A percentile compares a stretch with the other conserved stretches of the same genome.
Conservation (phyloP, 1,140 invertebrate species). For the Vanessa atalanta region DNA sequence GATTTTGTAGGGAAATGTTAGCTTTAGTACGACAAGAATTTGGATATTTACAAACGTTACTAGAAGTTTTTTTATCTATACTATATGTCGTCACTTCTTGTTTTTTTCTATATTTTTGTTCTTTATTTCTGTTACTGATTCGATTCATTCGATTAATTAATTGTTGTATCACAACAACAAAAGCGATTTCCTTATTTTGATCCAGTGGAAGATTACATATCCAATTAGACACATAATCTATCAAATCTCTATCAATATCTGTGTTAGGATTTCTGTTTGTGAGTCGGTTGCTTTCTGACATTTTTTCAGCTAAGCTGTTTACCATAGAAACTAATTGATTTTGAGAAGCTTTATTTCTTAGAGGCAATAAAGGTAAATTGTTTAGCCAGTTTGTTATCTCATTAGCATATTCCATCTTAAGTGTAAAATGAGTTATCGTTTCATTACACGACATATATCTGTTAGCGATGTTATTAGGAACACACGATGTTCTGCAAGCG, state of each 20-base stretch:
- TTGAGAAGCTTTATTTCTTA: slow-evolving; percentile 24
- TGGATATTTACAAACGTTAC: slow-evolving; percentile 19
- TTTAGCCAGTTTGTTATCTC: slow-evolving; percentile 54
- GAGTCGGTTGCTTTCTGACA: slow-evolving; percentile 31
- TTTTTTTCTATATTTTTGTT: slow-evolving; percentile 7
- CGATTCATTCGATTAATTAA: slow-evolving; percentile 45
- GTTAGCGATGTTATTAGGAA: background rate
- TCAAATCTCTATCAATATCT: slow-evolving; percentile 29
- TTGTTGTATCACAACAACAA: slow-evolving; percentile 46
- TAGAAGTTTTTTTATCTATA: background rate
- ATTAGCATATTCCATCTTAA: slow-evolving; percentile 46
- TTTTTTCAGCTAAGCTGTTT: slow-evolving; percentile 46
- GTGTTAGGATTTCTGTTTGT: slow-evolving; percentile 29
- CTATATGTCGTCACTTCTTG: background rate
- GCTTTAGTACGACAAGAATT: slow-evolving; percentile 29
- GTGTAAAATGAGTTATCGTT: slow-evolving; percentile 37
- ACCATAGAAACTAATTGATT: slow-evolving; percentile 43
- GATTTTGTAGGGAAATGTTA: background rate
- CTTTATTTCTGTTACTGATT: slow-evolving; percentile 24
- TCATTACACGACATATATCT: slow-evolving; percentile 23
- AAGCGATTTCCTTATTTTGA: slow-evolving; percentile 39
- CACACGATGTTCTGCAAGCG: background rate
- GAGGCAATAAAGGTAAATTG: slow-evolving; percentile 47
- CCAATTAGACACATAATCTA: slow-evolving; percentile 46
- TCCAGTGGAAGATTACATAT: slow-evolving; percentile 47